Base-by-base conservation (phyloP, 1,140 invertebrate species). In the Sminthurinus signatus region DNA sequence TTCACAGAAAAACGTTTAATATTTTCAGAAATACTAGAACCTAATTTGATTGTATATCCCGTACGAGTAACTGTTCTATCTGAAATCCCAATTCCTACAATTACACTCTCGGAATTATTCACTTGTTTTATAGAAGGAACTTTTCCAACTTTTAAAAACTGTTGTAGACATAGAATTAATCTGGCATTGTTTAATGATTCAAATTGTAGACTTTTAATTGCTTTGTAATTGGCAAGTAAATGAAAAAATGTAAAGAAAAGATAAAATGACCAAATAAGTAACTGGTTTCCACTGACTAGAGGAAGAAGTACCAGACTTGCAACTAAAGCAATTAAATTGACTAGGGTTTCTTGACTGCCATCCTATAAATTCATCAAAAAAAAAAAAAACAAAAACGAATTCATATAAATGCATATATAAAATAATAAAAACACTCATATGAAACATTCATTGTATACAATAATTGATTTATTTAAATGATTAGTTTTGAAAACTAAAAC, bases 301-400 rank as follows among this genome's bases (percentile, higher is more conserved):
- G 87, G 85, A 1, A 96, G 79, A 50, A 96, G 75, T 27, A 86
- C 77, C 36, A 96, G 81, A 60, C 88, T 89, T 15, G 86, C 72
- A 57, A 91, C 75, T 4, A 93, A 87, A 14, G 88, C 92, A 31
- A 88, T 75, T 46, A 97, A 78, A 79, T 97, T 97, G 0, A 97
- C 92, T 69, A 91, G 83, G 0, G 93, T 97, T 76, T 98, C 95
- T 81, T 98, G 96, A 69, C 91, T 93, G 10, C 89, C 88, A 78
- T 98, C 96, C 81, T n/a, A n/a, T n/a, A n/a, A n/a, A n/a, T n/a
- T n/a, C n/a, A n/a, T n/a, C n/a, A n/a, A n/a, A n/a, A n/a, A n/a
- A n/a, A n/a, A n/a, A n/a, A n/a, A n/a, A n/a, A n/a, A n/a, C n/a
- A n/a, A n/a, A n/a, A n/a, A n/a, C n/a, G n/a, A n/a, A n/a, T n/a